phyloP scores from a whole-genome alignment of 1,140 invertebrate genomes.

The Pogonomyrmex californicus region DNA sequence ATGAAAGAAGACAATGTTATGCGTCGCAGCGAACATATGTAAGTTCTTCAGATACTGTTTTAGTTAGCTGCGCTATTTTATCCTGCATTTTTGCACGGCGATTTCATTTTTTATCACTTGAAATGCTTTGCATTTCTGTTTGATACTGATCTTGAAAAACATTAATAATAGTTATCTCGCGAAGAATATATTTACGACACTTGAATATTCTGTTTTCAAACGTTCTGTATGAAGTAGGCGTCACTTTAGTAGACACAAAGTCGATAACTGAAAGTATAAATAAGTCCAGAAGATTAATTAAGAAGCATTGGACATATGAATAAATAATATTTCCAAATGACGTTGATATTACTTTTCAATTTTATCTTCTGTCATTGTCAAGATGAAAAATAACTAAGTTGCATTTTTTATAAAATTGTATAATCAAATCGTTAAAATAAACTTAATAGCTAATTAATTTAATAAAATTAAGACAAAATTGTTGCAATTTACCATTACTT shows the following conservation, averaged over 20 bases:
- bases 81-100: background rate
- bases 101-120: background rate
- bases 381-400: background rate
- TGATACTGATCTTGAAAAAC: background rate
- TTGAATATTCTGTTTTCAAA: background rate
- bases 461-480: background rate
- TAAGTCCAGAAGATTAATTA: conserved; percentile 24
- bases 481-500: background rate
- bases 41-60: conserved; percentile 43
- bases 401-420: background rate
- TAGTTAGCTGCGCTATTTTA: background rate
- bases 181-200: background rate
- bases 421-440: background rate
- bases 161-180: background rate
- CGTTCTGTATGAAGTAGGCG: background rate
- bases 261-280: background rate
- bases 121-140: conserved; percentile 15
- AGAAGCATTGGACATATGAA: background rate
- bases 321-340: background rate
- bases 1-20: conserved; percentile 68
- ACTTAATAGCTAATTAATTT: background rate
- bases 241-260: background rate
- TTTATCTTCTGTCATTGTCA: background rate
- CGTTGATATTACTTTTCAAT: conserved; percentile 1
- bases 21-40: conserved; percentile 23